Evolutionary conservation across 2,888 invertebrate genomes (phyloP), one percentile per base, ranked within the genome.

Genomic region (Xestobium rufovillosum): DNA sequence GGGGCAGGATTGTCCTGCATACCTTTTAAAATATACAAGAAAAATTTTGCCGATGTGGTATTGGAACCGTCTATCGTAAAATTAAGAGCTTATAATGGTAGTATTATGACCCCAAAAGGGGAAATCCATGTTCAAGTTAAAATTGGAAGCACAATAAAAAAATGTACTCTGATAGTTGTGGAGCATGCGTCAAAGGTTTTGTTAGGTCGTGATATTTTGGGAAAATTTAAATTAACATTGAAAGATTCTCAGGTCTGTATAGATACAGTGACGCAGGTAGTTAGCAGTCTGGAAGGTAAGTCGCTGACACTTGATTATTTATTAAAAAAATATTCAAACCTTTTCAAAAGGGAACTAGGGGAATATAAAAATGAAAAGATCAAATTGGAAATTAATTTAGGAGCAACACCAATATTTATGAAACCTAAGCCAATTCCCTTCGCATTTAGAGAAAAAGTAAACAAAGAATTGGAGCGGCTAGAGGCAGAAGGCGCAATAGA

Each of bases 261-360:
- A n/a, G n/a, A n/a, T n/a, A n/a, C n/a, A n/a, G n/a, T n/a, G n/a
- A n/a, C n/a, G n/a, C n/a, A n/a, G n/a, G n/a, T n/a, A n/a, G n/a
- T n/a, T n/a, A n/a, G n/a, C n/a, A n/a, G n/a, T n/a, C n/a, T n/a
- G n/a, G n/a, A n/a, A n/a, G n/a, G n/a, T n/a, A n/a, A n/a, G n/a
- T n/a, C n/a, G n/a, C n/a, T n/a, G n/a, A n/a, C n/a, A n/a, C n/a
- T n/a, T n/a, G n/a, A n/a, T n/a, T n/a, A n/a, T n/a, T n/a, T n/a
- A n/a, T n/a, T n/a, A n/a, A n/a, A n/a, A n/a, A n/a, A n/a, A n/a
- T n/a, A n/a, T n/a, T n/a, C 26, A 8, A 16, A 31, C 8, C 12
- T 31, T 11, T 31, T 31, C 9, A 31, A 3, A n/a, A 31, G 16
- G n/a, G 31, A 31, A 16, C 16, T 31, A 4, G 31, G 31, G 3